Evolutionary conservation across 35 echinoderm and acorn worm genomes (phyloP).

Genomic region (Apostichopus californicus): DNA sequence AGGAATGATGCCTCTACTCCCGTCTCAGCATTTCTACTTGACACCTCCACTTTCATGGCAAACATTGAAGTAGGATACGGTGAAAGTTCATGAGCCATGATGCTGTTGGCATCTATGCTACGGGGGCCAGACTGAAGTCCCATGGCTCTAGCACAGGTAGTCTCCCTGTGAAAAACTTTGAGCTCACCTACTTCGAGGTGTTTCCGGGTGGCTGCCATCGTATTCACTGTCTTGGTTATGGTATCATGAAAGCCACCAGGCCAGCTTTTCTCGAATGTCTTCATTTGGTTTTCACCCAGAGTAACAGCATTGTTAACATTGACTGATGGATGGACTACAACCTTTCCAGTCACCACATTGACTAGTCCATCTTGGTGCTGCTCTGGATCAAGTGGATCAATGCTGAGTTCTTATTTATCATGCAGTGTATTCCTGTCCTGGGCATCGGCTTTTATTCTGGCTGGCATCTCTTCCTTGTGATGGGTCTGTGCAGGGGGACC

Average conservation of each 20-base stretch:
- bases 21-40: too few relatives aligned
- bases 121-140: too few relatives aligned
- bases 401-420: too few relatives aligned
- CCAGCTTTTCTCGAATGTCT: constrained; percentile 34
- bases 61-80: too few relatives aligned
- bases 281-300: constrained; percentile 44
- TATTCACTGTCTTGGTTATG: constrained; percentile 50
- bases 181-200: constrained; percentile 24
- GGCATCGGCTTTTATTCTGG: background rate
- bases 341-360: constrained; percentile 25
- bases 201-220: constrained; percentile 47
- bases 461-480: constrained; percentile 41
- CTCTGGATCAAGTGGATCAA: too few relatives aligned
- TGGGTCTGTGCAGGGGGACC: background rate
- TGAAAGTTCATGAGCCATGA: too few relatives aligned
- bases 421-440: too few relatives aligned
- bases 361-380: background rate
- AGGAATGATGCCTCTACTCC: too few relatives aligned
- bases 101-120: too few relatives aligned
- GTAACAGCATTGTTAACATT: constrained; percentile 38
- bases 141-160: constrained; percentile 31
- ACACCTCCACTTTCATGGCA: too few relatives aligned
- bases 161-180: constrained; percentile 61
- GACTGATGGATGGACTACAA: background rate
- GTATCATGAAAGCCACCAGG: constrained; percentile 55